Base-by-base conservation (phyloP, 2,888 invertebrate genomes). In the Rhagophthalmus giganteus region DNA sequence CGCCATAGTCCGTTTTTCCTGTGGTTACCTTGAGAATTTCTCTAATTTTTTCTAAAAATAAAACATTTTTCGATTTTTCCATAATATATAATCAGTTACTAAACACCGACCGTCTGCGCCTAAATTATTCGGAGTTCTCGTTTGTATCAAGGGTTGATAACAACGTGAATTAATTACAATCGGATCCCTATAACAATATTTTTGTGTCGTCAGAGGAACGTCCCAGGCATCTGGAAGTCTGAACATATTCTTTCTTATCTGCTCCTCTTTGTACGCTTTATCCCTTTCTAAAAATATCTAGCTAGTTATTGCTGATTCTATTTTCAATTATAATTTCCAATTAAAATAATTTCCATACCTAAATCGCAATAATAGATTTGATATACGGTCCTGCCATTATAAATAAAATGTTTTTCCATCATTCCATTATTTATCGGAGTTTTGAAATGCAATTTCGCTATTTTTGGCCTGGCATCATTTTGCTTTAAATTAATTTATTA, bases 341-440 rank as follows among this genome's bases (percentile, higher is more conserved):
- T n/a, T n/a, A n/a, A n/a, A n/a, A n/a, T n/a, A n/a, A n/a, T n/a
- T n/a, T n/a, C n/a, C n/a, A n/a, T n/a, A n/a, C n/a, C n/a, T 53
- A 70, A 63, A 44, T 74, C 69, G 54, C 82, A 79, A 61, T 69
- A 85, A 65, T 85, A 85, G 1, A 79, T 77, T 66, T 81, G 81
- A 67, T 86, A 86, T 0, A 83, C 84, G 0, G 81, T 78, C 59
- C 80, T 78, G 5, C 54, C 52, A 32, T 54, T 47, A 42, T 41
- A 52, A 28, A 58, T 53, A 42, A 51, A 49, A 10, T 14, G 10
- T 31, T 34, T 38, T 14, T 11, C 28, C 28, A 60, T 37, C 11
- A 51, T 16, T 32, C 46, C 32, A 11, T 56, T 54, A 27, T 58
- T 30, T 14, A 55, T 13, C 1, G 50, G 40, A 10, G 30, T 24